Evolutionary conservation across 2,888 invertebrate species (phyloP).

Genomic region (Thera britannica): DNA sequence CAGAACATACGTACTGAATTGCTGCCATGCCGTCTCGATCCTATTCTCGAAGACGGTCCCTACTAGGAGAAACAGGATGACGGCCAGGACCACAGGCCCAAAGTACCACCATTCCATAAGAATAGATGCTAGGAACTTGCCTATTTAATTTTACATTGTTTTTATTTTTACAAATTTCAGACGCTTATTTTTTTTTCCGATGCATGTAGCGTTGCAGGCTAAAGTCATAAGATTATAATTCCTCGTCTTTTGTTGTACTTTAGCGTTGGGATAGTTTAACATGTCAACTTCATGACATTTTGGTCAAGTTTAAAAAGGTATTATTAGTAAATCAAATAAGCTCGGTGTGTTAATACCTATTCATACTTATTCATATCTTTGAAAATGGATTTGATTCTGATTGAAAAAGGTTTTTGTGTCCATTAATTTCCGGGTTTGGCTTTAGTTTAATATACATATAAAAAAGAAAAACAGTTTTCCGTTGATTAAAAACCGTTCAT

Average conservation of each 20-base stretch:
- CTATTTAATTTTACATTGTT: slow-evolving; percentile 10
- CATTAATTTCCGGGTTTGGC: not conserved
- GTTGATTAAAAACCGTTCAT: too few species aligned
- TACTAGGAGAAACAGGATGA: slow-evolving; percentile 69
- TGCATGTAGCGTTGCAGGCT: too few species aligned
- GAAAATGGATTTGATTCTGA: not conserved
- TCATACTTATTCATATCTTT: not conserved
- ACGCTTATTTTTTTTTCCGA: too few species aligned
- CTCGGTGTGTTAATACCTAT: not conserved
- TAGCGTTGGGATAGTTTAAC: too few species aligned
- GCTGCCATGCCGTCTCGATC: slow-evolving; percentile 56
- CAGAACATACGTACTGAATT: slow-evolving; percentile 57
- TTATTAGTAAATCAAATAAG: not conserved
- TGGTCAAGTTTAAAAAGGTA: not conserved
- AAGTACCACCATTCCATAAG: slow-evolving; percentile 66
- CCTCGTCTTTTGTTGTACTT: too few species aligned
- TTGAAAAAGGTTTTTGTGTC: not conserved
- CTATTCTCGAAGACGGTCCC: slow-evolving; percentile 68
- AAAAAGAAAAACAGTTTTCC: too few species aligned
- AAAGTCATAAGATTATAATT: too few species aligned
- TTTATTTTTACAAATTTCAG: not conserved
- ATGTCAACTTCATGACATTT: not conserved
- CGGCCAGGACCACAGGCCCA: slow-evolving; percentile 62
- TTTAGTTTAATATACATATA: not conserved
- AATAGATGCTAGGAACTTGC: not conserved